Evolutionary conservation across 2,797 vertebrate genomes (phyloP), one percentile per base, ranked within the genome.

Genomic region (Gymnothorax javanicus): DNA sequence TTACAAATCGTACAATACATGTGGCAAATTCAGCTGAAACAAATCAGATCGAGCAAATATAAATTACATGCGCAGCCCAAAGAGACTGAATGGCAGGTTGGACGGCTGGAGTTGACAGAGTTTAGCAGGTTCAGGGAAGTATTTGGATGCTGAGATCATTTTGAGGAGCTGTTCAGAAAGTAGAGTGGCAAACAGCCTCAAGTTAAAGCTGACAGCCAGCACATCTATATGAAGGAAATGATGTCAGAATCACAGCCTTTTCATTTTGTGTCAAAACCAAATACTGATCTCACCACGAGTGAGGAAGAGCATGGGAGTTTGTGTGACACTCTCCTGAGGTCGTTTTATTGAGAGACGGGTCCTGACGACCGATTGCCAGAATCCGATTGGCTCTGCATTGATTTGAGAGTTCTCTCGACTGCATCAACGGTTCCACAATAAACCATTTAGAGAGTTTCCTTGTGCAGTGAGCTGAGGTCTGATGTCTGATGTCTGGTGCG

Each of bases 381-480:
- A 92, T 95, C 94, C 94, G 94, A 96, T 94, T 95, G 94, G 95
- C 93, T 94, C 94, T 93, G 94, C 96, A 97, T 96, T 95, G 96
- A 96, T 96, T 91, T 92, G 91, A 94, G 95, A 95, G 96, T 93
- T 93, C 96, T 97, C 95, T 94, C 94, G 94, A 95, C 96, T 95
- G 96, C 96, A 95, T 97, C 95, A 94, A 94, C 95, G 96, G 94
- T 97, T 97, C 96, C 95, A 96, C 95, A 95, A 95, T 96, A 97
- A 97, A 94, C 94, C 96, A 96, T 96, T 96, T 96, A 96, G 96
- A 95, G 93, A 93, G 92, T 93, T 94, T 95, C 94, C 93, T 88
- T 92, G 93, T 93, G 95, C 95, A 96, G 96, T 95, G 94, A 96
- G 95, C 91, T 96, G 91, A 94, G 93, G 93, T 93, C 94, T 95